Percentiles rank a stretch among this genome's conserved stretches.
Conservation (phyloP, 2,113 vertebrate species). For the Ciconia boyciana region DNA sequence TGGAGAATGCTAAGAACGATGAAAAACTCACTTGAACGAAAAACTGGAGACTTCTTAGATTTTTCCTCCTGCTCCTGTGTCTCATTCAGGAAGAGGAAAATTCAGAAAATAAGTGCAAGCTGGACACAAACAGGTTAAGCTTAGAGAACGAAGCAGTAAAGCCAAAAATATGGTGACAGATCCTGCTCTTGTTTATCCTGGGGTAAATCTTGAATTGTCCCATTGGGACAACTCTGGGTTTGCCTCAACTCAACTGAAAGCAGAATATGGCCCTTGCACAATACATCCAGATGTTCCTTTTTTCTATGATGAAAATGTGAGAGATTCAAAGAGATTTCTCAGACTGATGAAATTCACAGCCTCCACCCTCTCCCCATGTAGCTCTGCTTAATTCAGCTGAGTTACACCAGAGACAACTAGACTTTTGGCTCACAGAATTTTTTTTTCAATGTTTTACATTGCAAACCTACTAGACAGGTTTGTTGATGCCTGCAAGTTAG, state of each 20-base stretch:
- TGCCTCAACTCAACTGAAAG: conserved; percentile 14
- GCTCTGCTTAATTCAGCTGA: neutral
- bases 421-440: neutral
- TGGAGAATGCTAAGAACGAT: neutral
- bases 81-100: neutral
- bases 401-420: neutral
- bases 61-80: neutral
- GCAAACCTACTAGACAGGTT: neutral
- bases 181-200: conserved; percentile 15
- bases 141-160: neutral
- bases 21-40: neutral
- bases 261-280: conserved; percentile 39
- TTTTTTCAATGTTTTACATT: neutral
- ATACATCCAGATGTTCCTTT: conserved; percentile 42
- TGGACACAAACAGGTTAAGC: neutral
- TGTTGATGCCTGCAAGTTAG: neutral
- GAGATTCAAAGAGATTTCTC: conserved; percentile 23
- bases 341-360: conserved; percentile 13
- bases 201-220: neutral
- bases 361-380: conserved; percentile 37
- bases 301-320: conserved; percentile 13
- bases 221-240: neutral
- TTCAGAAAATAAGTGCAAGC: neutral
- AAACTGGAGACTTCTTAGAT: neutral
- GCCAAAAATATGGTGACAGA: neutral